Percentiles rank a stretch among this genome's conserved stretches.
Conservation (phyloP, 2,113 vertebrate genomes). For the Limanda limanda region DNA sequence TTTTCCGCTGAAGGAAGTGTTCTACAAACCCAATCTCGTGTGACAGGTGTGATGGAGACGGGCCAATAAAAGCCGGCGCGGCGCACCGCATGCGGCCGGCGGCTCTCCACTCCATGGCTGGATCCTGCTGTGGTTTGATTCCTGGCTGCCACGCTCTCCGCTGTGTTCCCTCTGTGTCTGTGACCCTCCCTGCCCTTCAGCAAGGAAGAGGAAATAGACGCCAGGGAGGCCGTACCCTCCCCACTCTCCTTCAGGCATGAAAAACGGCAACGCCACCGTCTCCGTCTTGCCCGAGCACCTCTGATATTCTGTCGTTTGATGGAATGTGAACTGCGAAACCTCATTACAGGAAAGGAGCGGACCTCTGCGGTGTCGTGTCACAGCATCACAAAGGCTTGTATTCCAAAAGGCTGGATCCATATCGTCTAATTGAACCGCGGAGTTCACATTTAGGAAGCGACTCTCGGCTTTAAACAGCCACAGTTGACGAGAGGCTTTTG, state of each 20-base stretch:
- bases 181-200: slow-evolving; percentile 72
- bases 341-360: slow-evolving; percentile 53
- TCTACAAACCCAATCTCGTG: slow-evolving; percentile 78
- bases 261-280: slow-evolving; percentile 5
- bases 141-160: slow-evolving; percentile 68
- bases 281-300: slow-evolving; percentile 15
- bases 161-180: slow-evolving; percentile 66
- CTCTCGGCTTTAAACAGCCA: slow-evolving; percentile 56
- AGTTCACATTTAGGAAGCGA: slow-evolving; percentile 49
- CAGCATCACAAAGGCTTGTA: slow-evolving; percentile 23
- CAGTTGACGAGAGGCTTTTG: slow-evolving; percentile 69
- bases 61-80: slow-evolving; percentile 76
- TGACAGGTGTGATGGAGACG: slow-evolving; percentile 81
- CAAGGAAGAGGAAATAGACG: slow-evolving; percentile 62
- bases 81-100: slow-evolving; percentile 51
- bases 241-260: slow-evolving; percentile 40
- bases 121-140: slow-evolving; percentile 75
- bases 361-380: slow-evolving; percentile 33
- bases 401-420: slow-evolving; percentile 23
- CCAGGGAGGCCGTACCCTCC: slow-evolving; percentile 47
- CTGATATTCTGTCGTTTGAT: slow-evolving; percentile 48
- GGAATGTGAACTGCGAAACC: slow-evolving; percentile 44
- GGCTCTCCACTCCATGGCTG: slow-evolving; percentile 63
- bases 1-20: slow-evolving; percentile 75
- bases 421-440: slow-evolving; percentile 50